Conservation (phyloP, 1,140 invertebrate genomes). For the Leptonema lineaticorne region DNA sequence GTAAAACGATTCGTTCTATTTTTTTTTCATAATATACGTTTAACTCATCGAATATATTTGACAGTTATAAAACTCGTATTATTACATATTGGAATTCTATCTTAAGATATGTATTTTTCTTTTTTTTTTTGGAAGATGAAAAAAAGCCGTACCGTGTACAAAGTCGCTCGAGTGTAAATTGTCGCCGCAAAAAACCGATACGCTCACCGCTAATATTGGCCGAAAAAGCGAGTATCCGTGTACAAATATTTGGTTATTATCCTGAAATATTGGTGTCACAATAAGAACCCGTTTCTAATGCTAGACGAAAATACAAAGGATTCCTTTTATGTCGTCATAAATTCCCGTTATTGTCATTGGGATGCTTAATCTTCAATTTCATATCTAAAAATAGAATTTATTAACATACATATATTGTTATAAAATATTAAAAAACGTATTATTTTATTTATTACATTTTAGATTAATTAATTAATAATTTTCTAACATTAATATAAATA, state of each 20-base stretch:
- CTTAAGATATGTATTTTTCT: too few species aligned
- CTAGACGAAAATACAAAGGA: background rate
- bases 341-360: constrained; percentile 5
- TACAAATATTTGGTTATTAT: constrained; percentile 41
- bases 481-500: background rate
- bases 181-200: too few species aligned
- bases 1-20: too few species aligned
- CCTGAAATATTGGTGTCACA: constrained; percentile 41
- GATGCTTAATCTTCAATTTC: background rate
- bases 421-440: background rate
- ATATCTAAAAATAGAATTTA: background rate
- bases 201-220: too few species aligned
- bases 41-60: too few species aligned
- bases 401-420: background rate
- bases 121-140: background rate
- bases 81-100: too few species aligned
- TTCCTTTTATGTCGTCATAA: constrained; percentile 7
- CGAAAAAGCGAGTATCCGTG: constrained; percentile 3
- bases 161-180: background rate
- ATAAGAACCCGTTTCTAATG: constrained; percentile 24
- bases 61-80: too few species aligned
- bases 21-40: too few species aligned
- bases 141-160: background rate
- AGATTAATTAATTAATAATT: background rate
- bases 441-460: background rate